A percentile compares a stretch with the other conserved stretches of the same genome.
Evolutionary conservation across 2,888 invertebrate species (phyloP).

Genomic region (Laothoe populi): DNA sequence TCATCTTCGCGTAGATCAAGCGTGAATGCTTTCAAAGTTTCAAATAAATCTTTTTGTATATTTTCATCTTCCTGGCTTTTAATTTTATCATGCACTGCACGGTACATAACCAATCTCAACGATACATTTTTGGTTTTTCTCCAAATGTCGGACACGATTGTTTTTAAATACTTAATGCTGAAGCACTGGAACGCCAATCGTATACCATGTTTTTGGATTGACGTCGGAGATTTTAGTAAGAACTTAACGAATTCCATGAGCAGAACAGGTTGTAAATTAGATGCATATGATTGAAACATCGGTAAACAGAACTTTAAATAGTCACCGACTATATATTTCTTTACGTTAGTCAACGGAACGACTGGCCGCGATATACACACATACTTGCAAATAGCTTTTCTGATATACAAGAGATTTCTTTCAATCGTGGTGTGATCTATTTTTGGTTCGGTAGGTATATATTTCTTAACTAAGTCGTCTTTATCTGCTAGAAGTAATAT

Average conservation of each 20-base stretch:
- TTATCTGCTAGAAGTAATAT: constrained; percentile 53
- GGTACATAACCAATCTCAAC: constrained; percentile 53
- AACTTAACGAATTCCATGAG: constrained; percentile 52
- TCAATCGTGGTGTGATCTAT: constrained; percentile 49
- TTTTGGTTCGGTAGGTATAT: constrained; percentile 52
- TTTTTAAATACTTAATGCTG: constrained; percentile 46
- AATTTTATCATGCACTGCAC: constrained; percentile 49
- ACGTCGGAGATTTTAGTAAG: constrained; percentile 53
- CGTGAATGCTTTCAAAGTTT: constrained; percentile 52
- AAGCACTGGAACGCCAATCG: constrained; percentile 60
- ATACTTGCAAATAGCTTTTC: constrained; percentile 57
- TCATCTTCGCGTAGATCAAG: constrained; percentile 53
- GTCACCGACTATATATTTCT: constrained; percentile 57
- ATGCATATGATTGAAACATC: constrained; percentile 52
- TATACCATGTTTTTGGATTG: constrained; percentile 62
- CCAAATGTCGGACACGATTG: constrained; percentile 50
- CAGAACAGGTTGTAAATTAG: constrained; percentile 48
- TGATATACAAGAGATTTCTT: constrained; percentile 45
- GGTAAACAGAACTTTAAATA: constrained; percentile 57
- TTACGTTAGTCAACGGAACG: constrained; percentile 47
- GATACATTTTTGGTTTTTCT: constrained; percentile 55
- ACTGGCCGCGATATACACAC: constrained; percentile 56
- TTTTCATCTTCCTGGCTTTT: constrained; percentile 29
- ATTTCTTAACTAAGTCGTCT: constrained; percentile 48
- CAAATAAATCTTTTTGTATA: constrained; percentile 46